These are phyloP conservation scores for Zygaena filipendulae DNA, from an alignment of 2,888 invertebrate genomes.

Conservation along the genomic window DNA sequence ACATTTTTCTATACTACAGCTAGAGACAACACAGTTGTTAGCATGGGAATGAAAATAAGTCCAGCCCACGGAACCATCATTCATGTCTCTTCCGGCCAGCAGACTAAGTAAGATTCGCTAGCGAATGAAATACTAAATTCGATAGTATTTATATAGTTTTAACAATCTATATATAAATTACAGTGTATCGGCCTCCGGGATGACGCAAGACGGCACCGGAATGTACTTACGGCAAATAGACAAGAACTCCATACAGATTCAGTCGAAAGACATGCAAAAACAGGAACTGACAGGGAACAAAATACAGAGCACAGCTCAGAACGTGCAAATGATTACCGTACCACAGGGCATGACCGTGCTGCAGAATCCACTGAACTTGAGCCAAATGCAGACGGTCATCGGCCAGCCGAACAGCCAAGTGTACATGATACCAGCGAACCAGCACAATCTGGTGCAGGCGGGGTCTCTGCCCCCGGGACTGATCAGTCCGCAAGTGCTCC, in stretches of 20 bases:
- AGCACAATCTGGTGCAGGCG: conserved; percentile 41
- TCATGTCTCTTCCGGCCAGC: conserved; percentile 58
- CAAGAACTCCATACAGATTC: conserved; percentile 52
- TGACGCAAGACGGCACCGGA: conserved; percentile 44
- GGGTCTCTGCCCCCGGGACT: conserved; percentile 38
- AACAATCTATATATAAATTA: conserved; percentile 7
- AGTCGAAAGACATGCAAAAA: conserved; percentile 48
- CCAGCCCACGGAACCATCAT: conserved; percentile 59
- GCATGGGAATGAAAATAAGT: conserved; percentile 63
- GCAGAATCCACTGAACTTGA: conserved; percentile 50
- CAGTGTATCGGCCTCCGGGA: conserved; percentile 45
- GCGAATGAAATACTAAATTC: background rate
- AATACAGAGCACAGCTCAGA: conserved; percentile 45
- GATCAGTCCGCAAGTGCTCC: conserved; percentile 46
- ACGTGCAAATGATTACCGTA: conserved; percentile 60
- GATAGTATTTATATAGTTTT: too few species aligned
- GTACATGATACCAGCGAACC: conserved; percentile 58
- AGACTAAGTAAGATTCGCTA: conserved; percentile 61
- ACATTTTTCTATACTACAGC: too few species aligned
- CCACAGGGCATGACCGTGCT: conserved; percentile 58
- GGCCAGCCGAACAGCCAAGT: conserved; percentile 57
- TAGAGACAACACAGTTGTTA: conserved; percentile 55
- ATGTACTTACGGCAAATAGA: conserved; percentile 61
- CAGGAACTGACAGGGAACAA: conserved; percentile 41
- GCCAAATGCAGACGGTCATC: conserved; percentile 47